phyloP scores from a whole-genome alignment of 2,888 invertebrate genomes.

The Acanthopleura granulata region DNA sequence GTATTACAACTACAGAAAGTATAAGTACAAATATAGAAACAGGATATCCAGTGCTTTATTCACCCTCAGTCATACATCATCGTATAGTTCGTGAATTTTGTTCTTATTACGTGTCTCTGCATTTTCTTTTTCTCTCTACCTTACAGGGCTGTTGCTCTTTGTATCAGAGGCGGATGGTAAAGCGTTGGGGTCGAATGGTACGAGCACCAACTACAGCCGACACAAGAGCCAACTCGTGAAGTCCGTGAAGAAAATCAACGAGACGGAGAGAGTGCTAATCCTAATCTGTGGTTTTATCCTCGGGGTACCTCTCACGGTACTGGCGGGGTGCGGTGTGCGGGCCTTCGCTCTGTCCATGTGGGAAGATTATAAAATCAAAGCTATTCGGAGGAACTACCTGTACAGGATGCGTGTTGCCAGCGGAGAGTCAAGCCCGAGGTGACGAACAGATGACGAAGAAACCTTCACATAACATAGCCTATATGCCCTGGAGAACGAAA shows the following conservation, averaged over 20 bases:
- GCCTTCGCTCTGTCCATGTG: conserved; percentile 11
- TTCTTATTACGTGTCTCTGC: no score
- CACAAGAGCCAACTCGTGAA: not conserved
- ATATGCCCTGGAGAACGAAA: not conserved
- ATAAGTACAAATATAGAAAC: no score
- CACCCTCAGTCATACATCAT: no score
- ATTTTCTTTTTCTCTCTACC: not conserved
- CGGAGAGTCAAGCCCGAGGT: not conserved
- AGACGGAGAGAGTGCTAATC: not conserved
- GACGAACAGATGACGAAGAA: not conserved
- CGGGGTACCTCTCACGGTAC: not conserved
- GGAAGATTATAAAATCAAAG: conserved; percentile 18
- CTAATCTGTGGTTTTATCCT: conserved; percentile 14
- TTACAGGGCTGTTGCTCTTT: not conserved
- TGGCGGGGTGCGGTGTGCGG: conserved; percentile 1
- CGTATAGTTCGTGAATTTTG: no score
- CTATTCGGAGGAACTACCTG: conserved; percentile 1
- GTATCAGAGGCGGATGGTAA: not conserved
- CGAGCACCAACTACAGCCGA: not conserved
- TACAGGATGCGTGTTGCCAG: conserved; percentile 8
- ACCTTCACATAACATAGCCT: not conserved
- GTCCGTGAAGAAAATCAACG: conserved; percentile 8
- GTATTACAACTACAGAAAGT: no score
- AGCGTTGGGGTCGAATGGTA: not conserved
- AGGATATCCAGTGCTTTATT: no score